These are phyloP conservation scores for Chamaea fasciata DNA, from an alignment of 2,113 vertebrate species.

Conservation along the genomic window DNA sequence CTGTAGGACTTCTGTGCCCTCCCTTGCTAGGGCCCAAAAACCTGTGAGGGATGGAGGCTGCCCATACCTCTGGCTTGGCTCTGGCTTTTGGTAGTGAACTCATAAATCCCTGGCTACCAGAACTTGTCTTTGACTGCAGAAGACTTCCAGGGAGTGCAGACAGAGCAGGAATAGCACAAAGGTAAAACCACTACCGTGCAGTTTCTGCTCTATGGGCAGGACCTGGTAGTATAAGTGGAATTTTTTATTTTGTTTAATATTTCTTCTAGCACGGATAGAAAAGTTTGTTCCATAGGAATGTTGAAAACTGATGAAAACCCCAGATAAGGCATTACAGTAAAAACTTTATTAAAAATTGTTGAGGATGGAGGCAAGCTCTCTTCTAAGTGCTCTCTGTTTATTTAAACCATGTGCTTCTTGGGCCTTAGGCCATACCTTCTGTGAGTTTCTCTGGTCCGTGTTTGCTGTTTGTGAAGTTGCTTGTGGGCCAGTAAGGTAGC, in stretches of 20 bases:
- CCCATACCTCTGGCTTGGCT: neutral
- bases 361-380: neutral
- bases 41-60: neutral
- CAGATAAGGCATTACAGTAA: constrained; percentile 9
- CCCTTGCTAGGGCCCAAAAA: neutral
- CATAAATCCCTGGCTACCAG: constrained; percentile 16
- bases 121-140: neutral
- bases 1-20: neutral
- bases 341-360: constrained; percentile 32
- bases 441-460: neutral
- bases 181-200: neutral
- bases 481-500: neutral
- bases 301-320: neutral
- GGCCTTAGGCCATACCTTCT: neutral
- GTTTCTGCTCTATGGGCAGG: neutral
- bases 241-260: neutral
- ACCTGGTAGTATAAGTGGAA: neutral
- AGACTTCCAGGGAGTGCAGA: neutral
- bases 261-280: neutral
- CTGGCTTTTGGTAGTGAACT: neutral
- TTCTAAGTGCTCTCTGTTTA: neutral
- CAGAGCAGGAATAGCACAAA: neutral
- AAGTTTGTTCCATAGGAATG: neutral
- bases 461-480: neutral
- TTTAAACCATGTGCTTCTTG: neutral